Evolutionary conservation across 2,888 invertebrate species (phyloP).

Genomic region (Hypolimnas misippus): DNA sequence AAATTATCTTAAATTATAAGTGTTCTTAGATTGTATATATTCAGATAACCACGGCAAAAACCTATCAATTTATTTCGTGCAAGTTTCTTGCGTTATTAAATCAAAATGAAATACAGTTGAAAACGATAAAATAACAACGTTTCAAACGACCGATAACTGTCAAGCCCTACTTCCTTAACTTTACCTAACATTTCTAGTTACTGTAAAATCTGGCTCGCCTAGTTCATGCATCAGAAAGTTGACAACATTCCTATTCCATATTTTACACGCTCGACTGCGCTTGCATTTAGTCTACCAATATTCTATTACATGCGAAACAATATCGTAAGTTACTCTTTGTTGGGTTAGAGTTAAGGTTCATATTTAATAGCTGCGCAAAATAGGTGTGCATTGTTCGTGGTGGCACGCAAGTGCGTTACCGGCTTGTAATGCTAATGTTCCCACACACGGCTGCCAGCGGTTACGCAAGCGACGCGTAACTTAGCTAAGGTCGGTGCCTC

Average conservation of each 20-base stretch:
- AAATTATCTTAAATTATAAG: too few relatives aligned
- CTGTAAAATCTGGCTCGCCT: slow-evolving; percentile 34
- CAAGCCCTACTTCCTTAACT: slow-evolving; percentile 2
- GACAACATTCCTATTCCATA: slow-evolving; percentile 38
- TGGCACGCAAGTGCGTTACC: slow-evolving; percentile 44
- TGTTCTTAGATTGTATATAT: too few relatives aligned
- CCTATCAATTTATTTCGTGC: not conserved
- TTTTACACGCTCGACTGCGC: slow-evolving; percentile 23
- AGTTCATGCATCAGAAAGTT: slow-evolving; percentile 41
- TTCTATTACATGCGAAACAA: not conserved
- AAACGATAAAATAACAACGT: slow-evolving; percentile 1
- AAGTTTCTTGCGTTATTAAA: not conserved
- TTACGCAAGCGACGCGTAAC: slow-evolving; percentile 45
- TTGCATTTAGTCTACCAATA: not conserved
- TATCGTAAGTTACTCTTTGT: slow-evolving; percentile 4
- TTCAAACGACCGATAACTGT: not conserved
- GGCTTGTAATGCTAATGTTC: slow-evolving; percentile 48
- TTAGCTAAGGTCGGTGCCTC: slow-evolving; percentile 38
- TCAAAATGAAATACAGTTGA: not conserved
- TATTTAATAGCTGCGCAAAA: slow-evolving; percentile 15
- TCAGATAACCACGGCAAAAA: too few relatives aligned
- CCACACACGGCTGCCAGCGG: slow-evolving; percentile 40
- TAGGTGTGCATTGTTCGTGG: slow-evolving; percentile 36
- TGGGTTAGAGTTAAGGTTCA: slow-evolving; percentile 10
- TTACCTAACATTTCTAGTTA: not conserved